phyloP scores from a whole-genome alignment of 2,113 vertebrate species.

The Gallinago media region DNA sequence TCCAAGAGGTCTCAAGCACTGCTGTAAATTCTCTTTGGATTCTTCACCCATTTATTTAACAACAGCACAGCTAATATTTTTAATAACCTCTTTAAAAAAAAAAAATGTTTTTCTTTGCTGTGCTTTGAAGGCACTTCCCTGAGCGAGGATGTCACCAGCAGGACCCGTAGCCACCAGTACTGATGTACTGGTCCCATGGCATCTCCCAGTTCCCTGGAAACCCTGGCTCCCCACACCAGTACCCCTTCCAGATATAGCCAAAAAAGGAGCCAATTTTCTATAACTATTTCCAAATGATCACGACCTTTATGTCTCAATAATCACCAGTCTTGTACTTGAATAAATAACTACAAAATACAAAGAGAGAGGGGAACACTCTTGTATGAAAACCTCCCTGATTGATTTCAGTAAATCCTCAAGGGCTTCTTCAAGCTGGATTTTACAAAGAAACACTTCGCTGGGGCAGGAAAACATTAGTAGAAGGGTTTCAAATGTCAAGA shows the following conservation, averaged over 20 bases:
- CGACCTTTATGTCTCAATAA: neutral
- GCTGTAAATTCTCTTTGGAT: neutral
- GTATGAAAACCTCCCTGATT: neutral
- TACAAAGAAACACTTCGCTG: neutral
- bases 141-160: accelerated
- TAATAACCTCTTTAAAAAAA: neutral
- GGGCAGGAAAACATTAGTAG: slow-evolving; percentile 22
- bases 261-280: neutral
- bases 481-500: slow-evolving; percentile 5
- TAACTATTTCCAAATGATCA: neutral
- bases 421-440: neutral
- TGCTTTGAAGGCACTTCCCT: neutral
- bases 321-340: neutral
- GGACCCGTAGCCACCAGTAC: neutral
- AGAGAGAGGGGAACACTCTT: neutral
- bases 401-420: neutral
- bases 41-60: neutral
- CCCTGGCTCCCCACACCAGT: accelerated
- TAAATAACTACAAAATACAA: accelerated
- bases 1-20: neutral
- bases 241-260: accelerated
- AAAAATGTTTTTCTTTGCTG: neutral
- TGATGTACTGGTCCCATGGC: neutral
- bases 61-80: neutral
- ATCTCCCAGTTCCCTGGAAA: too few relatives aligned